These are phyloP conservation scores for Clepsis dumicolana DNA, from an alignment of 2,888 invertebrate genomes.

Conservation along the genomic window DNA sequence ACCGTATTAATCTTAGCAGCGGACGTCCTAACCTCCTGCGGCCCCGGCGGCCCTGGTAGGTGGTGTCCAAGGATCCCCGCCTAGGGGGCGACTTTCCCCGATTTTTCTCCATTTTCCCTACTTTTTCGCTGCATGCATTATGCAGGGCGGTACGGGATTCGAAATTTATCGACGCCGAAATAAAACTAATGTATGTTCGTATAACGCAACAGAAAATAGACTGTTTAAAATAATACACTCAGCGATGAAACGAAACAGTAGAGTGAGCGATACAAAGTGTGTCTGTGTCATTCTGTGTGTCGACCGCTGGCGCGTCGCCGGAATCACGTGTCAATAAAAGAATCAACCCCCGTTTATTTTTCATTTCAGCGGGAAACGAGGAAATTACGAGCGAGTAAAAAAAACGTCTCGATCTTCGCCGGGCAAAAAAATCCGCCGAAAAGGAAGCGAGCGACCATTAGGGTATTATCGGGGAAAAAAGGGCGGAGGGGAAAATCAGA, in stretches of 20 bases:
- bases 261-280: background rate
- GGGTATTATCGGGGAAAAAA: conserved; percentile 84
- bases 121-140: conserved; percentile 78
- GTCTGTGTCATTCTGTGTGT: background rate
- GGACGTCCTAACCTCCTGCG: conserved; percentile 68
- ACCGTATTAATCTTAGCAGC: conserved; percentile 83
- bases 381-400: conserved; percentile 81
- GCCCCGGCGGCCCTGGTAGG: conserved; percentile 79
- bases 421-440: conserved; percentile 76
- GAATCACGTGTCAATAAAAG: conserved; percentile 70
- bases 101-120: conserved; percentile 73
- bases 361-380: conserved; percentile 77
- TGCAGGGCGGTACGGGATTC: conserved; percentile 69
- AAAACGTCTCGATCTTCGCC: conserved; percentile 81
- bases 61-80: conserved; percentile 73
- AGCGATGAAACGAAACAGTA: background rate
- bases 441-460: conserved; percentile 85
- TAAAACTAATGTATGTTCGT: conserved; percentile 62
- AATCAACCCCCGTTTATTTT: conserved; percentile 68
- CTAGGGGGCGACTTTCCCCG: conserved; percentile 72
- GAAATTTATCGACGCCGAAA: conserved; percentile 78
- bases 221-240: background rate
- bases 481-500: conserved; percentile 78
- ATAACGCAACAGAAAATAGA: background rate
- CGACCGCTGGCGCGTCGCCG: conserved; percentile 45